These are phyloP conservation scores for Cancer borealis DNA, from an alignment of 2,888 invertebrate genomes.

Conservation along the genomic window DNA sequence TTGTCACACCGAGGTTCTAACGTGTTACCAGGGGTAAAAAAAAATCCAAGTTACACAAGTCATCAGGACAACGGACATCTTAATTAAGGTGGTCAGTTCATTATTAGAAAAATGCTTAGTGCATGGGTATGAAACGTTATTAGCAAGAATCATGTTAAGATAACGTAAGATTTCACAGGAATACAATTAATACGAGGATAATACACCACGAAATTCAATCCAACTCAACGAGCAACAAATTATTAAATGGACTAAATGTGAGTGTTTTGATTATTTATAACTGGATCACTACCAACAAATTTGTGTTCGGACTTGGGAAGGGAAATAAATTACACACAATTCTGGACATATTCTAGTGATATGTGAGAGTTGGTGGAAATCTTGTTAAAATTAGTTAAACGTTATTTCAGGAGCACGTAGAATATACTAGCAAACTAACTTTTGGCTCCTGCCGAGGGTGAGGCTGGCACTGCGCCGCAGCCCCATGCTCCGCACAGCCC, in stretches of 20 bases:
- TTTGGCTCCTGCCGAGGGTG: conserved; percentile 64
- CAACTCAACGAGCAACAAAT: background rate
- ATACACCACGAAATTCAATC: background rate
- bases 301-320: background rate
- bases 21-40: background rate
- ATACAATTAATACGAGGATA: background rate
- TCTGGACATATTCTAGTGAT: background rate
- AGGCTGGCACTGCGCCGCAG: conserved; percentile 64
- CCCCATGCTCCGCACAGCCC: background rate
- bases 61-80: conserved; percentile 18
- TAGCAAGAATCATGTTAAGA: background rate
- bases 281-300: background rate
- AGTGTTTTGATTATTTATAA: background rate
- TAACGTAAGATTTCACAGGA: background rate
- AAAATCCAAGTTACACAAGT: background rate
- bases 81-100: background rate
- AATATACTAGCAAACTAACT: conserved; percentile 59
- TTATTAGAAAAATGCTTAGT: background rate
- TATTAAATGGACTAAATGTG: background rate
- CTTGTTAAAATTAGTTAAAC: conserved; percentile 5
- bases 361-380: background rate
- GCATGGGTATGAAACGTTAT: background rate
- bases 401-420: conserved; percentile 38
- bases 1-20: background rate
- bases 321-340: background rate